Evolutionary conservation across 2,888 invertebrate genomes (phyloP).

Genomic region (Julus scanicus): DNA sequence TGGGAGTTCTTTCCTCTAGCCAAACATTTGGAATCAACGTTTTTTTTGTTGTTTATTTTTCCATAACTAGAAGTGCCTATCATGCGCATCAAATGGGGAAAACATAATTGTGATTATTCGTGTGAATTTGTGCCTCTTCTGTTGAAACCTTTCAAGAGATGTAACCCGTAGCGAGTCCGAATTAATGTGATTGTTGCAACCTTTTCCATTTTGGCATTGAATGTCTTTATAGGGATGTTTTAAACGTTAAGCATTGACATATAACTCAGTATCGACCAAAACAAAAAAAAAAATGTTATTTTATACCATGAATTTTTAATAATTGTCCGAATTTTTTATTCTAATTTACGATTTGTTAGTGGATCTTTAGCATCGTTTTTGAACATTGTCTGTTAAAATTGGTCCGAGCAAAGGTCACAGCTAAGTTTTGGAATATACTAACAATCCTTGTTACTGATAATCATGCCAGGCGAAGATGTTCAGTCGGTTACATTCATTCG

Average conservation of each 20-base stretch:
- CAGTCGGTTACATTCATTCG: not conserved
- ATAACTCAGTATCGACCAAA: not conserved
- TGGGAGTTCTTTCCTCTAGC: not conserved
- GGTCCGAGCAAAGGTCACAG: not conserved
- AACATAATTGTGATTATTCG: slow-evolving; percentile 43
- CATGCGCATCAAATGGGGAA: slow-evolving; percentile 45
- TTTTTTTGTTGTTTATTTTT: not conserved
- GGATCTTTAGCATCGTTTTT: no score
- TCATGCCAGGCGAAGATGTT: not conserved
- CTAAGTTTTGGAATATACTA: not conserved
- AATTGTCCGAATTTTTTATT: not conserved
- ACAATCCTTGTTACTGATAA: not conserved
- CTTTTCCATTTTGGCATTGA: not conserved
- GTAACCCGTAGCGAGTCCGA: not conserved
- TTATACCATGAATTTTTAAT: not conserved
- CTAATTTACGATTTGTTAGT: not conserved
- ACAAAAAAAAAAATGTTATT: not conserved
- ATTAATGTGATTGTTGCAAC: not conserved
- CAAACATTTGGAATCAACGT: not conserved
- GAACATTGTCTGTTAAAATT: not conserved
- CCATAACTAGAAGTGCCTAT: slow-evolving; percentile 45
- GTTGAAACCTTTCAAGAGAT: slow-evolving; percentile 27
- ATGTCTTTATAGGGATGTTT: not conserved
- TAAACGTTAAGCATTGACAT: not conserved
- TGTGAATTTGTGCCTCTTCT: slow-evolving; percentile 45